Evolutionary conservation across 2,888 invertebrate species (phyloP), one percentile per base, ranked within the genome.

Genomic region (Therioaphis trifolii): DNA sequence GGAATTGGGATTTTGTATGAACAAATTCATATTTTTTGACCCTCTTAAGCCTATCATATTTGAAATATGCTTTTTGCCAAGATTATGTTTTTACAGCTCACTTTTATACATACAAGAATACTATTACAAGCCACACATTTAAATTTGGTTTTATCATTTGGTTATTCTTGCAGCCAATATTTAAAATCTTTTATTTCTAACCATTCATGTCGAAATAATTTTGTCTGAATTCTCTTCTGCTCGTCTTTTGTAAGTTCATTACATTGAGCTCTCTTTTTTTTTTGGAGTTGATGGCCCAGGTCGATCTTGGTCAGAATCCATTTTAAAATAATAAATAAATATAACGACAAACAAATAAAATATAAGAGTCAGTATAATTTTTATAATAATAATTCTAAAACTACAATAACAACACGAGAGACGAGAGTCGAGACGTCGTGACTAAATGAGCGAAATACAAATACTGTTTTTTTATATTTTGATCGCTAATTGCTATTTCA

Each of bases 231-330:
- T 5, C 18, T 14, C 2, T 63, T 18, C 12, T 29, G 7, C 7
- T 63, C 63, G 1, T 63, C 29, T 29, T 18, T 46, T 29, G 5
- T 63, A 7, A 18, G 63, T 29, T 63, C 63, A 63, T 63, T 63
- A 18, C 63, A 29, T 29, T 29, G 63, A 29, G 61, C 27, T 61
- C 15, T 27, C 27, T 61, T n/a, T 49, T 49, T 29, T 61, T 29
- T 61, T 61, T 5, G 61, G 61, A 61, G 61, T 61, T 2, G 27
- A 61, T 29, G 61, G 29, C 0, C 61, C 27, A 27, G 27, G 27
- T 61, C 4, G 27, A 61, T 61, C 27, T 29, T 61, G 27, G 15
- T 61, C 61, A 61, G 61, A 61, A 15, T 61, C 58, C 58, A 61
- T 61, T 58, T 43, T 43, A 43, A 43, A 43, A 43, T 43, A 43